Evolutionary conservation across 2,113 vertebrate species (phyloP), one percentile per base, ranked within the genome.

Genomic region (Lates calcarifer): DNA sequence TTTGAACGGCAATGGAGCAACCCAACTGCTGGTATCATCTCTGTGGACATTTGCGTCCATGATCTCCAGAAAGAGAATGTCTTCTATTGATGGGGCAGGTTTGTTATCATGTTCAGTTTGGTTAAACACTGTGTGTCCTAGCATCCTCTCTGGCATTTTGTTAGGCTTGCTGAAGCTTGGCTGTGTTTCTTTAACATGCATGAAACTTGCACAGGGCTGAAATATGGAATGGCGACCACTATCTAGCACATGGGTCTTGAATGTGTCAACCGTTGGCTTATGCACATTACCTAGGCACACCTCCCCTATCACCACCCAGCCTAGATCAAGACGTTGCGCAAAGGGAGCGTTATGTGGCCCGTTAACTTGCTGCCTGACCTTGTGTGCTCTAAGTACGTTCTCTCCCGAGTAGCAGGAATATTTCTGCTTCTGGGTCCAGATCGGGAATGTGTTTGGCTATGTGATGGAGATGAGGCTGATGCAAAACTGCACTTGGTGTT

Each of bases 341-440:
- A 81, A 85, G 33, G 77, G 77, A 3, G 72, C 17, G 0, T 83
- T 17, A 1, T 77, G 67, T 2, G 84, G 72, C 1, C 79, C 37
- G 5, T 74, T 87, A 1, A 80, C n/a, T 6, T 77, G 71, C 5
- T 87, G 51, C 35, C 76, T 79, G 6, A 87, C 82, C 12, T 83
- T 87, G 55, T 85, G 79, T 63, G 37, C 71, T 4, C 17, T 45
- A 1, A 80, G 28, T 0, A 76, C 6, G 3, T 6, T 90, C 85
- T 79, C 77, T 61, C 17, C 82, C 55, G 0, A 84, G 53, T 1
- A 79, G 60, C 5, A 86, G 5, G 2, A 79, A 66, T 20, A 72
- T 79, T 0, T 69, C 45, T 0, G 29, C 76, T 11, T 29, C 6
- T 31, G 67, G 56, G 20, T 81, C 81, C 13, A 77, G 9, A 1